Base-by-base conservation (phyloP, 92 coral and sea anemone genomes). In the Parazoanthus darwini region DNA sequence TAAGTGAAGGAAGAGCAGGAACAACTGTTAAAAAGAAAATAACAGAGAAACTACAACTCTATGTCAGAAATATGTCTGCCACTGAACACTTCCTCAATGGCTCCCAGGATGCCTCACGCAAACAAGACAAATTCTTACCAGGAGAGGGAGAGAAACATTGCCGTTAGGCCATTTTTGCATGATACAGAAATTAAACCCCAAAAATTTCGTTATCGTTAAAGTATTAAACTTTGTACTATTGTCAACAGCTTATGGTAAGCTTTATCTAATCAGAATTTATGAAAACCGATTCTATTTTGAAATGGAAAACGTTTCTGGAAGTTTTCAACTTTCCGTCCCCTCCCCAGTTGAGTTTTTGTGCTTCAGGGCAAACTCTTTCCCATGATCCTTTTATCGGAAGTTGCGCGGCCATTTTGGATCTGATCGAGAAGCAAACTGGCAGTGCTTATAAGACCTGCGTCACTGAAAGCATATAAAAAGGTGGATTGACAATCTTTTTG, bases 321-420 rank as follows among this genome's bases (percentile, higher is more conserved):
- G 8, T 20, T 20, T 20, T 4, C 7, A 25, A 63, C 76, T 42
- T 26, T 9, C 65, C 36, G 1, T 51, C 63, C 77, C 93, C 93
- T 88, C 88, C 44, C 89, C 91, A 92, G 67, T 2, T 58, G 38
- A 5, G 46, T 26, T 16, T 38, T 35, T 38, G n/a, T 39, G 80
- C 63, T 35, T 68, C 50, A 78, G 91, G 33, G 94, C 92, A 89
- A 65, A 71, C 37, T 59, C 95, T 51, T 84, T 85, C 87, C 87
- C 87, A 84, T 70, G 87, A 84, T 46, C 75, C 46, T 89, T 48
- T 75, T 56, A 88, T 90, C 98, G 93, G 93, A 93, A 93, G 92
- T 75, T 46, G 93, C 98, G 96, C 98, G 96, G 94, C 98, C 98
- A 95, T 95, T 91, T 91, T 93, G 91, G 93, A 89, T 93, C 85